These are phyloP conservation scores for Minunthozetes semirufus DNA, from an alignment of 2,888 invertebrate genomes.

Conservation along the genomic window DNA sequence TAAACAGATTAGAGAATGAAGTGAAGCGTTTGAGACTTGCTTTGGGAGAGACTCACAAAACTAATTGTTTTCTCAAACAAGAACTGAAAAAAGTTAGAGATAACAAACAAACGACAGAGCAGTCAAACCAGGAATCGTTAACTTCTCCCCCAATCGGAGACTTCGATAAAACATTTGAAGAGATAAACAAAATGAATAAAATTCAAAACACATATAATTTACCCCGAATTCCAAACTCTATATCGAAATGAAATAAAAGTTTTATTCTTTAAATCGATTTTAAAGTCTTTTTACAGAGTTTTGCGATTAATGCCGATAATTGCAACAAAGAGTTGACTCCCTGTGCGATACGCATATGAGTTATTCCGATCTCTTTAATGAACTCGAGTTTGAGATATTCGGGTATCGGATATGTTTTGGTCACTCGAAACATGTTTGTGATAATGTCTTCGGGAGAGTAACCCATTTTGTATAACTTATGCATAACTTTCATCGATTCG, in stretches of 20 bases:
- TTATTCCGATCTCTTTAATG: conserved; percentile 81
- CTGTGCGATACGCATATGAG: conserved; percentile 82
- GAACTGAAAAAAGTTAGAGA: conserved; percentile 39
- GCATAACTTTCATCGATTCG: conserved; percentile 76
- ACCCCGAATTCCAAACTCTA: conserved; percentile 2
- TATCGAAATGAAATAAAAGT: background rate
- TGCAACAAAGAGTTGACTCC: conserved; percentile 81
- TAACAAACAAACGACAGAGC: background rate
- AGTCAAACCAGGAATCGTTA: background rate
- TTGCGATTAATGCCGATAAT: conserved; percentile 35
- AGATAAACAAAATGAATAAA: background rate
- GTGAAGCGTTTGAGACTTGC: conserved; percentile 38
- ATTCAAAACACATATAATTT: background rate
- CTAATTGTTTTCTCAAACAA: conserved; percentile 38
- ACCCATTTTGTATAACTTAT: conserved; percentile 83
- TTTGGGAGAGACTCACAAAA: conserved; percentile 40
- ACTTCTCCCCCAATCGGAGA: background rate
- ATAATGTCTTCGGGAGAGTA: conserved; percentile 97
- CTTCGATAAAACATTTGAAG: conserved; percentile 4
- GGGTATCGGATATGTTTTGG: conserved; percentile 72
- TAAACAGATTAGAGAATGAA: conserved; percentile 41
- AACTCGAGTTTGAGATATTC: conserved; percentile 76
- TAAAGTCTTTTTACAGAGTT: conserved; percentile 36
- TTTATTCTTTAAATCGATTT: background rate
- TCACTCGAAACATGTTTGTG: conserved; percentile 85